A percentile compares a stretch with the other conserved stretches of the same genome.
These are phyloP conservation scores for Australoheros scitulus DNA, from an alignment of 2,113 vertebrate species.

Conservation along the genomic window DNA sequence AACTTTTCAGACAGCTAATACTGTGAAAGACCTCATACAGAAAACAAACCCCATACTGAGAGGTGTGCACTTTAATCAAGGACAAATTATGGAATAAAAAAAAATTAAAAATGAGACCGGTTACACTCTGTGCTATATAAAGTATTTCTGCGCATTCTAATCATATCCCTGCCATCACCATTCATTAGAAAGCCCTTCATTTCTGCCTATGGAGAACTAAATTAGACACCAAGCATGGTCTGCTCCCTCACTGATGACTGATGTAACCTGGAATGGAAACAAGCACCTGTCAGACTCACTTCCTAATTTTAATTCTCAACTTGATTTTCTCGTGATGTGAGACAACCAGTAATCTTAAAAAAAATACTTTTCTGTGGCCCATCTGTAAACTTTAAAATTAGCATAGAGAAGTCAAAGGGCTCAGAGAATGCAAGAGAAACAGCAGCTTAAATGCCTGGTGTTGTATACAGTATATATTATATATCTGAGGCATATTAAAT, in stretches of 20 bases:
- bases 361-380: neutral
- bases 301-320: constrained; percentile 50
- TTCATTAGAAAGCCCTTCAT: constrained; percentile 56
- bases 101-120: neutral
- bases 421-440: neutral
- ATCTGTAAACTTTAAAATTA: neutral
- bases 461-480: neutral
- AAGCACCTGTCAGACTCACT: constrained; percentile 64
- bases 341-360: constrained; percentile 27
- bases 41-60: constrained; percentile 21
- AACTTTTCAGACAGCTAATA: constrained; percentile 25
- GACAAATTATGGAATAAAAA: neutral
- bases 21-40: constrained; percentile 1
- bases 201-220: constrained; percentile 40
- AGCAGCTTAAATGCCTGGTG: neutral
- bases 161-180: constrained; percentile 38
- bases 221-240: constrained; percentile 58
- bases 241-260: constrained; percentile 60
- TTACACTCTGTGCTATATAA: constrained; percentile 9
- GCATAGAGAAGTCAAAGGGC: neutral
- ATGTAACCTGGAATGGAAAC: constrained; percentile 62
- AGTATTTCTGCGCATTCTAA: constrained; percentile 52
- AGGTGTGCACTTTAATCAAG: constrained; percentile 43
- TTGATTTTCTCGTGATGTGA: constrained; percentile 6
- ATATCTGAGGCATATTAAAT: neutral